Evolutionary conservation across 2,113 vertebrate genomes (phyloP).

Genomic region (Hippocampus abdominalis): DNA sequence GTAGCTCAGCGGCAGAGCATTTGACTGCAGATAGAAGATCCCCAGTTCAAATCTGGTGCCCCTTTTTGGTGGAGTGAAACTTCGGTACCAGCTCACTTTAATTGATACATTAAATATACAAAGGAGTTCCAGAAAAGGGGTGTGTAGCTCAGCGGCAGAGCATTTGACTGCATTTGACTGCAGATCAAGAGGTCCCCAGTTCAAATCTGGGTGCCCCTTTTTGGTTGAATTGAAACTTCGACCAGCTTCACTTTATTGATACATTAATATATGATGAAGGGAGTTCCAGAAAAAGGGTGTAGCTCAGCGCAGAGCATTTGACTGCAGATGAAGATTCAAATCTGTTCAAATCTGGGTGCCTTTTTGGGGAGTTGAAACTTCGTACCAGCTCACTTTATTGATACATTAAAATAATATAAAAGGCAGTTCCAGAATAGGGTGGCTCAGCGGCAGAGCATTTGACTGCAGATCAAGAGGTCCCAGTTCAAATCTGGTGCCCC

Average conservation of each 20-base stretch:
- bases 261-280: not conserved
- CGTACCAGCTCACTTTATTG: too few relatives aligned
- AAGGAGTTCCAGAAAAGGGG: conserved; percentile 5
- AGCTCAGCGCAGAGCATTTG: conserved; percentile 82
- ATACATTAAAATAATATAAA: too few relatives aligned
- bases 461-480: too few relatives aligned
- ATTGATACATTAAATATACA: not conserved
- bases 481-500: too few relatives aligned
- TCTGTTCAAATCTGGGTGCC: not conserved
- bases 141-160: conserved; percentile 76
- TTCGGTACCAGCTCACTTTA: too few relatives aligned
- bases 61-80: not conserved
- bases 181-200: conserved; percentile 76
- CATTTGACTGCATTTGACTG: conserved; percentile 83
- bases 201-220: conserved; percentile 10
- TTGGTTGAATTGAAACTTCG: too few relatives aligned
- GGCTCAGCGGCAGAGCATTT: too few relatives aligned
- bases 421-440: too few relatives aligned
- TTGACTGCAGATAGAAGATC: conserved; percentile 81
- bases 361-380: too few relatives aligned
- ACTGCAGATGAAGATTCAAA: conserved; percentile 81
- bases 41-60: conserved; percentile 31
- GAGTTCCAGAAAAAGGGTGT: conserved; percentile 3
- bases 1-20: conserved; percentile 81
- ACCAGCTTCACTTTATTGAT: too few relatives aligned